phyloP scores from a whole-genome alignment of 2,113 vertebrate species.

The Dicerorhinus sumatrensis region DNA sequence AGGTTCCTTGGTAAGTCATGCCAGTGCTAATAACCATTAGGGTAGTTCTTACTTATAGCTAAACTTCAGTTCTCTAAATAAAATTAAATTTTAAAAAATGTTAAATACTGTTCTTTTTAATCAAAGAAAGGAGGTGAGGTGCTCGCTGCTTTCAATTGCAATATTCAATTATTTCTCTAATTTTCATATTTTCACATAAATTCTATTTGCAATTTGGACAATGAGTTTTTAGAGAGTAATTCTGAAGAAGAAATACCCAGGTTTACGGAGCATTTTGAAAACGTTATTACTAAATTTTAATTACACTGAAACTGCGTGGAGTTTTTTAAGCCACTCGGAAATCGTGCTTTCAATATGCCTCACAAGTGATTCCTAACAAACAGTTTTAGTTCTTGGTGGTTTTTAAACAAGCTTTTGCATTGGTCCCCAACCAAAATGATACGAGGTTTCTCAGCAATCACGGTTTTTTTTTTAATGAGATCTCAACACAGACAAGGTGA shows the following conservation, averaged over 20 bases:
- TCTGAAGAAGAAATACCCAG: constrained; percentile 47
- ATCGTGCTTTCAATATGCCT: background rate
- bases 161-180: constrained; percentile 6
- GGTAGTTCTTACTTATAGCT: background rate
- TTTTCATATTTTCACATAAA: constrained; percentile 46
- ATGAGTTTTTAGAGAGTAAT: constrained; percentile 47
- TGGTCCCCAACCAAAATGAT: background rate
- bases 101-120: constrained; percentile 44
- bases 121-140: background rate
- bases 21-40: background rate
- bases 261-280: constrained; percentile 49
- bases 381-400: constrained; percentile 8
- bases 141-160: background rate
- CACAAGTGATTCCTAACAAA: constrained; percentile 35
- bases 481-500: constrained; percentile 57
- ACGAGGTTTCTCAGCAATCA: constrained; percentile 30
- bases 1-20: background rate
- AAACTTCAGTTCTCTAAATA: constrained; percentile 28
- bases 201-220: constrained; percentile 56
- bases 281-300: constrained; percentile 50
- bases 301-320: constrained; percentile 18
- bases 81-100: background rate
- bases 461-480: constrained; percentile 45
- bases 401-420: constrained; percentile 64
- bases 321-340: background rate